Evolutionary conservation across 1,140 invertebrate species (phyloP), one percentile per base, ranked within the genome.

Genomic region (Theocolax elegans): DNA sequence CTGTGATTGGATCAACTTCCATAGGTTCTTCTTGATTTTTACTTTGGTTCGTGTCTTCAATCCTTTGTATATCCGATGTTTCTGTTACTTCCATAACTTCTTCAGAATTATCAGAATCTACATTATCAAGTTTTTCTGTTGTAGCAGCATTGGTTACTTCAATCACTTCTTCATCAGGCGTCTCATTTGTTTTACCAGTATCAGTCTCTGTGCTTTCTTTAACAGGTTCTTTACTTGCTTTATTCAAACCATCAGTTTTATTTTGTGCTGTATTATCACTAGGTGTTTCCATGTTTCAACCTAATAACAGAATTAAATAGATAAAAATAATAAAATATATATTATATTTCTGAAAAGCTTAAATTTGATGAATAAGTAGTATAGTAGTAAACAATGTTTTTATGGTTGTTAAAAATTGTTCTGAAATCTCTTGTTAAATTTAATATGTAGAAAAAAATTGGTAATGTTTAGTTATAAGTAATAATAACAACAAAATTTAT

Each of bases 61-160:
- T 13, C 21, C 1, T 27, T 27, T 19, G 44, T 1, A 48, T 23
- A 56, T 70, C 67, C 9, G 27, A 19, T 31, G 29, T 19, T 46
- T 69, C 58, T 42, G 23, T 21, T 27, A 62, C 13, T n/a, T 69
- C 56, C 56, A 60, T 69, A 35, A 27, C 25, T 44, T 53, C 15
- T 35, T 63, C 58, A 51, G n/a, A 21, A 15, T 7, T 2, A 23
- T 15, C 3, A 25, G 17, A 10, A 21, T 44, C 58, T 62, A 13
- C 27, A 17, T 63, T 29, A 54, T 40, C 9, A 35, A n/a, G n/a
- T n/a, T n/a, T n/a, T n/a, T n/a, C n/a, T n/a, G 2, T 6, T 29
- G 27, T 0, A 63, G 38, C 4, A 15, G 13, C 15, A 51, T 68
- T 68, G 0, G 7, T 44, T 42, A n/a, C 38, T 19, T 67, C 15